These are phyloP conservation scores for Xyliphius kryptos DNA, from an alignment of 2,113 vertebrate genomes.

Conservation along the genomic window DNA sequence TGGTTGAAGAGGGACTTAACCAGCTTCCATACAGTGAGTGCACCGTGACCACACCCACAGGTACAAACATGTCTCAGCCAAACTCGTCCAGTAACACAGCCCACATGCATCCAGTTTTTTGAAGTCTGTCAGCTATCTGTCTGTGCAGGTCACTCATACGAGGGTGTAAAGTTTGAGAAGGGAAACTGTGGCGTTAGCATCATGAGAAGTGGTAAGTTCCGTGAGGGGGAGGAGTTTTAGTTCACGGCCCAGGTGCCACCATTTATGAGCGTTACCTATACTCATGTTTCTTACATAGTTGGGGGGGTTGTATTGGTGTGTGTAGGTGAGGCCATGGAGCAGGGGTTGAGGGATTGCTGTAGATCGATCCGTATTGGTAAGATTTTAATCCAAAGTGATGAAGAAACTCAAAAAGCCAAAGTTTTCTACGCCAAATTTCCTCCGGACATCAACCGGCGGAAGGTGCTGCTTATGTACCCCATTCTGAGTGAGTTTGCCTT, in stretches of 20 bases:
- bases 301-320: slow-evolving; percentile 12
- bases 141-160: slow-evolving; percentile 87
- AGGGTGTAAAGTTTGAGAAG: slow-evolving; percentile 95
- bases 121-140: slow-evolving; percentile 32
- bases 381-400: slow-evolving; percentile 96
- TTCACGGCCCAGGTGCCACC: too few relatives aligned
- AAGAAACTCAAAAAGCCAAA: slow-evolving; percentile 94
- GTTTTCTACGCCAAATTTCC: slow-evolving; percentile 98
- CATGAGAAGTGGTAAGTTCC: slow-evolving; percentile 89
- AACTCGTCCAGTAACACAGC: background rate
- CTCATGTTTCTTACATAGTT: background rate
- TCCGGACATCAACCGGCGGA: slow-evolving; percentile 89
- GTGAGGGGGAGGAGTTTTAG: too few relatives aligned
- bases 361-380: slow-evolving; percentile 94
- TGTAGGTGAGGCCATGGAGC: slow-evolving; percentile 94
- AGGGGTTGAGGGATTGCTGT: slow-evolving; percentile 93
- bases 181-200: slow-evolving; percentile 99
- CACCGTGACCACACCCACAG: slow-evolving; percentile 95
- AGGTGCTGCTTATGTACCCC: slow-evolving; percentile 97
- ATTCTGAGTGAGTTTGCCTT: slow-evolving; percentile 74
- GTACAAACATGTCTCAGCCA: slow-evolving; percentile 46
- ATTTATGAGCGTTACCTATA: too few relatives aligned
- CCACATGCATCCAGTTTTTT: slow-evolving; percentile 8
- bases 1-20: slow-evolving; percentile 97
- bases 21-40: slow-evolving; percentile 95